Percentiles rank a stretch among this genome's conserved stretches.
These are phyloP conservation scores for Mormoops blainvillei DNA, from an alignment of 2,113 vertebrate species.

Conservation along the genomic window DNA sequence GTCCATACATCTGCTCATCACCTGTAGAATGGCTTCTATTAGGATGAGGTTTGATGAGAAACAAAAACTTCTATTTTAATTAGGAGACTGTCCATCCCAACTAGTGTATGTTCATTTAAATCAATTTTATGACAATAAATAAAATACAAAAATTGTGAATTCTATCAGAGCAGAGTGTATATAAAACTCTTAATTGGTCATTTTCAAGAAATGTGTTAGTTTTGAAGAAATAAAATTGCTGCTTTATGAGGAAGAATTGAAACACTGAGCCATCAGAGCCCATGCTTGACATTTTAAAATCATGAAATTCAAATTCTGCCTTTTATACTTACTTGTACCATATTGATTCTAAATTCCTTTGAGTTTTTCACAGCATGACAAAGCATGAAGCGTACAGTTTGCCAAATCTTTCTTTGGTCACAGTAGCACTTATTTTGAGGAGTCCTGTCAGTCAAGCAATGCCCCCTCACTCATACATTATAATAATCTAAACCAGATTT, in stretches of 20 bases:
- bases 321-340: conserved; percentile 47
- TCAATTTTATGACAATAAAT: background rate
- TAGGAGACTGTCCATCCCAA: background rate
- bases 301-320: conserved; percentile 62
- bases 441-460: background rate
- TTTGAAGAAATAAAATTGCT: background rate
- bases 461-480: background rate
- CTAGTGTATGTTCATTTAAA: background rate
- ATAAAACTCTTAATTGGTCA: background rate
- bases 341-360: conserved; percentile 27
- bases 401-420: conserved; percentile 9
- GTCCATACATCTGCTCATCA: background rate
- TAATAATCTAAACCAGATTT: background rate
- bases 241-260: background rate
- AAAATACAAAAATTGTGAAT: background rate
- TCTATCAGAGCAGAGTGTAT: background rate
- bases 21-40: background rate
- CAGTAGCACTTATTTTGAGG: background rate
- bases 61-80: background rate
- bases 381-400: background rate
- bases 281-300: conserved; percentile 54
- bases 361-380: conserved; percentile 33
- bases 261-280: conserved; percentile 11
- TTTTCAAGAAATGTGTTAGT: conserved; percentile 4
- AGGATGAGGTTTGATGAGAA: background rate